Evolutionary conservation across 2,113 vertebrate genomes (phyloP).

Genomic region (Speoplatyrhinus poulsoni): DNA sequence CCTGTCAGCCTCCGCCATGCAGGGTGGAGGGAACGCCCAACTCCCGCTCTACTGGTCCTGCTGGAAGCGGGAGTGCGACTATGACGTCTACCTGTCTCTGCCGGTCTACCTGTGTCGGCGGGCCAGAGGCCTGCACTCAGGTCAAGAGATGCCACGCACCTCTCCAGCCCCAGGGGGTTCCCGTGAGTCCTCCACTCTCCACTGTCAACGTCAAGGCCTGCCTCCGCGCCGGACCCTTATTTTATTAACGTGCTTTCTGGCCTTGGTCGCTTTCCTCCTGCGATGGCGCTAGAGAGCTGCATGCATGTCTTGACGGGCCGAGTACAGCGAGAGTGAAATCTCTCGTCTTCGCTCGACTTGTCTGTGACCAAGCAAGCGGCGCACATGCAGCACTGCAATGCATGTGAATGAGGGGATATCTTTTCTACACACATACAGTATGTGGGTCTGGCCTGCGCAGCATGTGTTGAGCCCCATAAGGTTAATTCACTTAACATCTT

Average conservation of each 20-base stretch:
- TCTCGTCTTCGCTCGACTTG: no score
- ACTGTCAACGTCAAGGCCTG: constrained; percentile 43
- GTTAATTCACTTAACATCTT: constrained; percentile 46
- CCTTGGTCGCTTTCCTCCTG: constrained; percentile 53
- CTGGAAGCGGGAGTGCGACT: constrained; percentile 83
- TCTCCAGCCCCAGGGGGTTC: constrained; percentile 44
- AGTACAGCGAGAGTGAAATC: constrained; percentile 9
- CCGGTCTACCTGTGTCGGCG: constrained; percentile 82
- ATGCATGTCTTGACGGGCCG: constrained; percentile 45
- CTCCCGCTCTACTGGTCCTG: constrained; percentile 84
- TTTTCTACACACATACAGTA: constrained; percentile 6
- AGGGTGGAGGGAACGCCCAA: constrained; percentile 76
- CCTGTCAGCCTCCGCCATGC: constrained; percentile 78
- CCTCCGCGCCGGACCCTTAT: background rate
- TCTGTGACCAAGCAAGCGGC: constrained; percentile 16
- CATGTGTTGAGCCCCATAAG: constrained; percentile 33
- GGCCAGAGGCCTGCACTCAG: constrained; percentile 80
- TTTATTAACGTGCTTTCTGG: constrained; percentile 26
- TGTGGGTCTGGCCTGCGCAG: constrained; percentile 39
- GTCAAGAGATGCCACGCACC: constrained; percentile 64
- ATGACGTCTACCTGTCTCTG: constrained; percentile 82
- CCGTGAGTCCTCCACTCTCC: constrained; percentile 50
- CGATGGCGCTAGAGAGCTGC: constrained; percentile 51
- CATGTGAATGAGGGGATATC: constrained; percentile 41
- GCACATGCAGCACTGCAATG: constrained; percentile 9